Conservation (phyloP, 2,888 invertebrate genomes). For the Gryllus longicercus region DNA sequence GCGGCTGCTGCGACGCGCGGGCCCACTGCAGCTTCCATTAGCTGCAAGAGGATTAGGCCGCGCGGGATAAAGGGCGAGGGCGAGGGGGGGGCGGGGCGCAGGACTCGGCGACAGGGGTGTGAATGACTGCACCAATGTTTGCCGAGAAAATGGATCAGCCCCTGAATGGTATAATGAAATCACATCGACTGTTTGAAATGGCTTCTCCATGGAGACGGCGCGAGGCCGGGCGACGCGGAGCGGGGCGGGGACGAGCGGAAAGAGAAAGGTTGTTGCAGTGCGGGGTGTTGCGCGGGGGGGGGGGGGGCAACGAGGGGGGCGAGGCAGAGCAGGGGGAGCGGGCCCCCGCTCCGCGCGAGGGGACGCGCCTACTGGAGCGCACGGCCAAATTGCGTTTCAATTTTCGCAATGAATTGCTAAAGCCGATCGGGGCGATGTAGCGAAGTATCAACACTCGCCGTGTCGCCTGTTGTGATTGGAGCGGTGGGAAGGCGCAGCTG, state of each 20-base stretch:
- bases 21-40: slow-evolving; percentile 35
- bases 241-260: slow-evolving; percentile 19
- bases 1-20: neutral
- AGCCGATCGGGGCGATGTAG: slow-evolving; percentile 30
- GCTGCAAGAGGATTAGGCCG: slow-evolving; percentile 34
- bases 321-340: neutral
- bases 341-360: neutral
- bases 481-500: slow-evolving; percentile 19
- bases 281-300: neutral
- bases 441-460: slow-evolving; percentile 17
- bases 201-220: slow-evolving; percentile 35
- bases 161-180: slow-evolving; percentile 36
- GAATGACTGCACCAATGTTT: slow-evolving; percentile 38
- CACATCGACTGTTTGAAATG: slow-evolving; percentile 38
- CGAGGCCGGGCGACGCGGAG: slow-evolving; percentile 25
- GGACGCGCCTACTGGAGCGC: slow-evolving; percentile 24
- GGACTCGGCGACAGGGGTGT: slow-evolving; percentile 35
- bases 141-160: slow-evolving; percentile 24
- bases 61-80: slow-evolving; percentile 31
- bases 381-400: slow-evolving; percentile 35
- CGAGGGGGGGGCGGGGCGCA: slow-evolving; percentile 24
- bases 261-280: slow-evolving; percentile 30
- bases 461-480: neutral
- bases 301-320: slow-evolving; percentile 30
- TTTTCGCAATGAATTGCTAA: slow-evolving; percentile 35